Evolutionary conservation across 2,797 vertebrate genomes (phyloP), one percentile per base, ranked within the genome.

Genomic region (Miichthys miiuy): DNA sequence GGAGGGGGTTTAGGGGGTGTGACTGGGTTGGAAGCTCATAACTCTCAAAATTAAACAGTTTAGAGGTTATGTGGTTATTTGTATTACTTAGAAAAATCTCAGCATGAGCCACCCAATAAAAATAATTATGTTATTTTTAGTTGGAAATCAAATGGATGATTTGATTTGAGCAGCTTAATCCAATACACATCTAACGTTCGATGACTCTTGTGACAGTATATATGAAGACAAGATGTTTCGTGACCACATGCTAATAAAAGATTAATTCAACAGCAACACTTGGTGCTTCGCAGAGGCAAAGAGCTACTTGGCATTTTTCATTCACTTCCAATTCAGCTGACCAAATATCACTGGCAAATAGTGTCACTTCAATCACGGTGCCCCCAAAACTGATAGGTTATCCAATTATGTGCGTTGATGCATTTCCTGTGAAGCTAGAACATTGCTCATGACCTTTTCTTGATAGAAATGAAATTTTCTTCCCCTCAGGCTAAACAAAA

Each of bases 401-500:
- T 91, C 88, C 92, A 89, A 90, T 92, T 91, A 91, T 91, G 86
- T 88, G 81, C 70, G 66, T 77, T 86, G 89, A 89, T 91, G 91
- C 90, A 87, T 93, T 92, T 92, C 85, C 90, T 93, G 88, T 90
- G 88, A 90, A 82, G 89, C 87, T 65, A 79, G 89, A 88, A 87
- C 85, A 92, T 88, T 88, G 84, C 87, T 91, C 71, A 60, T 90
- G 90, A 93, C 92, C 93, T 94, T 94, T 92, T 80, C 87, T 85
- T 88, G 85, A 91, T 86, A 91, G 91, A 94, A 92, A 92, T 91
- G 82, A 92, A 90, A 85, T 93, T 94, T 94, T 93, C 87, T 87
- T 80, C 80, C 90, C 94, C 90, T 76, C 77, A 58, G 92, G 95
- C 93, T 92, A 94, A 90, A 90, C 84, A 94, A 94, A 94, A 93